phyloP scores from a whole-genome alignment of 2,888 invertebrate species.

The Dexiosoma caninum region DNA sequence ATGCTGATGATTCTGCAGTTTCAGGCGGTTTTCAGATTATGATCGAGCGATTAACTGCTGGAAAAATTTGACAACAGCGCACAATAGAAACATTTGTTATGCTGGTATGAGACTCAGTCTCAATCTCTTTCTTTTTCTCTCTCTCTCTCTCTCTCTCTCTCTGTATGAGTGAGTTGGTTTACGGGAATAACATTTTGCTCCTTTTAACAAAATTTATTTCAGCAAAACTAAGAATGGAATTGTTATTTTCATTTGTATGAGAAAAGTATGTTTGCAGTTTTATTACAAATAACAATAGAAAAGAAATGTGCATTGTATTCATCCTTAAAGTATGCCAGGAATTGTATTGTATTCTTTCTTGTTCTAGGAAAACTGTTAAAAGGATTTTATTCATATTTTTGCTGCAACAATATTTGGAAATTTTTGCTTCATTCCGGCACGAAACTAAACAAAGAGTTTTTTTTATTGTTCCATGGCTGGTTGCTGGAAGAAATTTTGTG shows the following conservation, averaged over 20 bases:
- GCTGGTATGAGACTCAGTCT: no score
- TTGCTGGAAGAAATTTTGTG: background rate
- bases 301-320: conserved; percentile 14
- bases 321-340: conserved; percentile 51
- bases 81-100: no score
- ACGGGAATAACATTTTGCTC: conserved; percentile 20
- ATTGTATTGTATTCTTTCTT: conserved; percentile 16
- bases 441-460: conserved; percentile 26
- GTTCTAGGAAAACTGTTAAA: background rate
- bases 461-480: background rate
- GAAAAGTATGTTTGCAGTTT: background rate
- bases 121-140: no score
- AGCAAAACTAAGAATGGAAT: background rate
- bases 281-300: conserved; percentile 19
- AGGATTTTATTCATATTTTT: background rate
- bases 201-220: conserved; percentile 24
- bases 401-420: conserved; percentile 26
- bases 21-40: no score
- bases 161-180: background rate
- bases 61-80: no score
- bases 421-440: conserved; percentile 33
- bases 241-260: background rate
- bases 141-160: no score
- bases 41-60: no score
- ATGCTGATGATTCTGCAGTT: no score